Base-by-base conservation (phyloP, 2,888 invertebrate species). In the Scaptomyza reducta region DNA sequence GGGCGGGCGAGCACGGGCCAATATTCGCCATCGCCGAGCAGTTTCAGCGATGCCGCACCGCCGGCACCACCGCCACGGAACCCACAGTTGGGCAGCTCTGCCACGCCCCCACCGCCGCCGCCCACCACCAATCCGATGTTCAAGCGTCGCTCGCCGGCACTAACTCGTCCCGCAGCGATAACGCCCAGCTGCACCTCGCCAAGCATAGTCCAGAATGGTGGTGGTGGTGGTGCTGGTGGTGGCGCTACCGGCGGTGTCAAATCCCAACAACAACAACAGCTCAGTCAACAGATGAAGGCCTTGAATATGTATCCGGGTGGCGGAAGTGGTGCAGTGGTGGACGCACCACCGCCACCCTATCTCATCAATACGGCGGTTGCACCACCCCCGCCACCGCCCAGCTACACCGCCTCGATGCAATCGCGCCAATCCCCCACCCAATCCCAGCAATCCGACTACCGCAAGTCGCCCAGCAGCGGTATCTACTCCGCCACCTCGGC, bases 201-300 rank as follows among this genome's bases (percentile, higher is more conserved):
- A 51, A 86, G 89, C 42, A 81, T 91, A 70, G 77, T 90, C 14
- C 89, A 88, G 51, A 89, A 91, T 6, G 77, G 75, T 11, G 73
- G 58, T 13, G 77, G 70, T 3, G 74, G 70, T 27, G 73, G 58
- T 10, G 77, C 2, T 22, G 22, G 22, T 22, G 22, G 22, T 5
- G 29, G 29, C 6, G 67, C 51, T n/a, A n/a, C n/a, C n/a, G 47
- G 45, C 92, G 77, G 95, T 94, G 88, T 96, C 95, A 62, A 96
- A 96, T 33, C 31, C 4, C 46, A 47, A 5, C 97, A 97, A 13
- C 44, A 97, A 14, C 44, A 46, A 91, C 97, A 97, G 91, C 93
- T 97, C 55, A 93, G 95, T 57, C 97, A 97, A 91, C 97, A 97
- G 91, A 96, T 97, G 92, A 97, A 97, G 92, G 96, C 96, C 25